Evolutionary conservation across 2,888 invertebrate genomes (phyloP), one percentile per base, ranked within the genome.

Genomic region (Gari tellinella): DNA sequence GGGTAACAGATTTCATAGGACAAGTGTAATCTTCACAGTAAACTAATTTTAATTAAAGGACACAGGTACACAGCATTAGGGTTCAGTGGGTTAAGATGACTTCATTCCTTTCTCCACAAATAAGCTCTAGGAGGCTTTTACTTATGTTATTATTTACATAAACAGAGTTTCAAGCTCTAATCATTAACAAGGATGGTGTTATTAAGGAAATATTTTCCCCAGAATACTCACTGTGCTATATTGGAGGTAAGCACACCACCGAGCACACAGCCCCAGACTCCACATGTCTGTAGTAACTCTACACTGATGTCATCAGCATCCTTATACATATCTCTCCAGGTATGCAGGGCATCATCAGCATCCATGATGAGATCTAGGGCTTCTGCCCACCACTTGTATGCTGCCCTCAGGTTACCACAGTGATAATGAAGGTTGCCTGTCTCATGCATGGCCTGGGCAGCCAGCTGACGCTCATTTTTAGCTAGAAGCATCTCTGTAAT

Each of bases 231-330:
- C 91, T 92, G 91, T 23, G 92, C 91, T 48, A 92, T 90, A 74
- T 91, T 91, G 5, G 91, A 90, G 19, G 90, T 84, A 4, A 92
- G 80, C 7, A 90, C 80, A 3, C 89, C 91, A 15, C 88, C 90
- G 25, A 91, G 75, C 1, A 92, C 53, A 85, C 91, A 91, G 15
- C 91, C 91, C 92, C 92, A 92, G 53, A 92, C 80, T 4, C 92
- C 92, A 83, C 90, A 91, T 31, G 86, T 83, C 45, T 88, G 70
- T 45, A 91, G 82, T 48, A 92, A 79, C 31, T 82, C 78, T 0
- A 58, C 57, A 48, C 89, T 85, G 61, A 88, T 80, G 69, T 91
- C 90, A 19, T 65, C 63, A 7, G 57, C 62, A 19, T 80, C 79
- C 15, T 70, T 76, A 17, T 86, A 70, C 62, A 83, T 49, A 8